Evolutionary conservation across 92 coral and sea anemone species (phyloP).

Genomic region (Paragorgia papillata): DNA sequence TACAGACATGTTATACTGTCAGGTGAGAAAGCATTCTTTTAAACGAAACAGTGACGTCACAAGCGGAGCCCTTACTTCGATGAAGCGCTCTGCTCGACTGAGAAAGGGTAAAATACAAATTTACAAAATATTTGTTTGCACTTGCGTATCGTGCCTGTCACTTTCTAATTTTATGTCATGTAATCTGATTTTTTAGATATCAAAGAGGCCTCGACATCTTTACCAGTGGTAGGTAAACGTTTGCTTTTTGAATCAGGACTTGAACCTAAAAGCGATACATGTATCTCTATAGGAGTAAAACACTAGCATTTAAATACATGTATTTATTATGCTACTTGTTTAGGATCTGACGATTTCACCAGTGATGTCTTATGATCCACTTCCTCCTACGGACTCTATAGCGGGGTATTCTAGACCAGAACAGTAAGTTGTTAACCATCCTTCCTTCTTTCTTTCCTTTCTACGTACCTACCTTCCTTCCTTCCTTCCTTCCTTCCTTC

Average conservation of each 20-base stretch:
- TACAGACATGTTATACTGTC: constrained; percentile 92
- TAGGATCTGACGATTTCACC: constrained; percentile 87
- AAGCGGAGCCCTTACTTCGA: no score
- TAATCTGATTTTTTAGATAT: constrained; percentile 64
- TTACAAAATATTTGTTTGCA: no score
- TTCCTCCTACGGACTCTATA: constrained; percentile 89
- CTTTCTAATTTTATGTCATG: no score
- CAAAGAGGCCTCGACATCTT: constrained; percentile 84
- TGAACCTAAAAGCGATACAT: no score
- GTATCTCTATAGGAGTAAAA: no score
- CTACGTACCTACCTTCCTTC: not conserved
- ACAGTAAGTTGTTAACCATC: constrained; percentile 43
- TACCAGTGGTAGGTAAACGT: constrained; percentile 75
- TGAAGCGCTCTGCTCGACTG: no score
- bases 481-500: not conserved
- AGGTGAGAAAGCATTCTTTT: no score
- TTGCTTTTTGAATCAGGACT: not conserved
- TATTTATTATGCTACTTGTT: not conserved
- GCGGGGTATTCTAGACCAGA: constrained; percentile 80
- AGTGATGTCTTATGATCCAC: constrained; percentile 89
- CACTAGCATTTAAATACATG: not conserved
- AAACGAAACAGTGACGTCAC: no score
- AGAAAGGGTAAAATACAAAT: no score
- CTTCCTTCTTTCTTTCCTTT: not conserved
- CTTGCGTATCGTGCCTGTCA: no score